Base-by-base conservation (phyloP, 2,888 invertebrate genomes). In the Yponomeuta plumbellus region DNA sequence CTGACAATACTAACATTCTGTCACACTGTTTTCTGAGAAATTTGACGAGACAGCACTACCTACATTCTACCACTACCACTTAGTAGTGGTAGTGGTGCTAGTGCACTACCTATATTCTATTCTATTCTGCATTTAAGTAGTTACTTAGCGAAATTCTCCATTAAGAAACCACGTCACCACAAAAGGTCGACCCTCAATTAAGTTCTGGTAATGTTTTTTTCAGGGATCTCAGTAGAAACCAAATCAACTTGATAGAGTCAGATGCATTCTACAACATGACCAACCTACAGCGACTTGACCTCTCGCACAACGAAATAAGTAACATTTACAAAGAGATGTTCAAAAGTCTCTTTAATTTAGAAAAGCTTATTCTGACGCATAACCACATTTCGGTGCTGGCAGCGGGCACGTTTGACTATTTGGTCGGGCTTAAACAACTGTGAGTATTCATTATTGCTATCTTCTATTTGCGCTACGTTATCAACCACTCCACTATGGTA, bases 191-290 rank as follows among this genome's bases (percentile, higher is more conserved):
- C 3, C 34, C 34, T 34, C 8, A 34, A 34, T 34, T 10, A 34
- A 8, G 34, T 34, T 34, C 34, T 34, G 6, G 34, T 34, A 8
- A 34, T 8, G 1, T 34, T 34, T 34, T 17, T 52, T 52, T 52
- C 85, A 96, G 96, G 76, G 96, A 97, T 85, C 89, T 97, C 66
- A 96, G 95, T 78, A 94, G 93, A 77, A 97, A 97, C 81, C 93
- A 94, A 73, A 95, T 97, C 77, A 92, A 93, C 61, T 85, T 92
- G 21, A 93, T 97, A 74, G 94, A 95, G 73, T 93, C 94, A 4
- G 93, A 94, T 75, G 95, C 96, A 66, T 97, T 98, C 80, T 92
- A 92, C 71, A 94, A 94, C 79, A 92, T 95, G 75, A 93, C 94
- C 17, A 93, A 94, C 68, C 85, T 97, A n/a, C 94, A 93, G 79